Evolutionary conservation across 2,113 vertebrate genomes (phyloP).

Genomic region (Polypterus senegalus): DNA sequence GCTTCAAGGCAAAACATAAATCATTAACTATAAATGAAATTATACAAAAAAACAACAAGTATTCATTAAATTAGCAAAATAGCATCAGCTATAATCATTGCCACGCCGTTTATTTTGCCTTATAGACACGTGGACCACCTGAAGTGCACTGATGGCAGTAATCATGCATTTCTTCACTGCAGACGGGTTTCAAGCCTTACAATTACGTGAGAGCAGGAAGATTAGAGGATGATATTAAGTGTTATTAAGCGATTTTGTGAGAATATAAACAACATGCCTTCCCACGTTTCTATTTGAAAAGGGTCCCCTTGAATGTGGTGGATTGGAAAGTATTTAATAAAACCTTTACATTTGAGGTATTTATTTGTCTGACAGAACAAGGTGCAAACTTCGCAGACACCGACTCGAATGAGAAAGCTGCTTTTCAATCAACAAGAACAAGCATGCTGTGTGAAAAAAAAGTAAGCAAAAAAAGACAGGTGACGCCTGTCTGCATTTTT

Average conservation of each 20-base stretch:
- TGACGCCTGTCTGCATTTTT: constrained; percentile 14
- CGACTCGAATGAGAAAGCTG: constrained; percentile 5
- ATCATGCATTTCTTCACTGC: constrained; percentile 32
- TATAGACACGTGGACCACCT: constrained; percentile 33
- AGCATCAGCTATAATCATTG: constrained; percentile 36
- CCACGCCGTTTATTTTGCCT: constrained; percentile 32
- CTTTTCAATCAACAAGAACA: constrained; percentile 15
- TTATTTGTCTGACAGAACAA: constrained; percentile 28
- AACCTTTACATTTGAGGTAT: constrained; percentile 21
- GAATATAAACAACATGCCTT: constrained; percentile 20
- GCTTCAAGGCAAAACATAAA: no score
- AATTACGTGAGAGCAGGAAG: constrained; percentile 40
- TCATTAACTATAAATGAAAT: no score
- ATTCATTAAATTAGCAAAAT: no score
- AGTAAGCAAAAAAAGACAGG: constrained; percentile 9
- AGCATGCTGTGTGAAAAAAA: constrained; percentile 17
- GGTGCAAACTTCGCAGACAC: constrained; percentile 21
- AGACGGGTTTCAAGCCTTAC: constrained; percentile 32
- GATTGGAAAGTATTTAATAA: constrained; percentile 24
- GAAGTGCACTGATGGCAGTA: constrained; percentile 26
- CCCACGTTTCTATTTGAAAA: constrained; percentile 12
- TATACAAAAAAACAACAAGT: no score
- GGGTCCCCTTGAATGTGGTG: constrained; percentile 13
- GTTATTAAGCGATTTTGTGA: constrained; percentile 43
- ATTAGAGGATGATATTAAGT: constrained; percentile 41